Base-by-base conservation (phyloP, 2,113 vertebrate species). In the Antennarius striatus region DNA sequence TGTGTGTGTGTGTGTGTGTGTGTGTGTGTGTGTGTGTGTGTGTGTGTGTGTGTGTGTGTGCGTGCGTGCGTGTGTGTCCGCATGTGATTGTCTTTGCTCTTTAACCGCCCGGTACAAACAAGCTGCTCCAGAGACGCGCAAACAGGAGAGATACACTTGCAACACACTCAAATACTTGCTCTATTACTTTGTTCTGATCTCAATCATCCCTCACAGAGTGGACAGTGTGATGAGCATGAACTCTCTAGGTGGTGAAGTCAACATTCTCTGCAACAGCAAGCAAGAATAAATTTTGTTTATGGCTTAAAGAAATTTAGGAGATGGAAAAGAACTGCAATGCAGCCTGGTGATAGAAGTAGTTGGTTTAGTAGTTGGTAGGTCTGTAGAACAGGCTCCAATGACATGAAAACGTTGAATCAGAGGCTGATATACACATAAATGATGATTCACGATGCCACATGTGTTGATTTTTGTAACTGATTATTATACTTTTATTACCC, bases 51-150 rank as follows among this genome's bases (percentile, higher is more conserved):
- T 63, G 32, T 71, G 68, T 72, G 46, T 77, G 65, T 66, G 36
- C 74, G 71, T 68, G 17, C 70, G 70, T 46, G 32, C 49, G 14
- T 45, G 42, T 54, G 32, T 52, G 52, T 75, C 17, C 14, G 45
- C 46, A 57, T 75, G 68, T 64, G 28, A 70, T 74, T 82, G 76
- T 65, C 66, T 57, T 60, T 74, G 47, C 64, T 75, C 63, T 72
- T 85, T 72, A 32, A 64, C 79, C 22, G 22, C 42, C 83, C 75
- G 54, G 82, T 73, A 77, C 79, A 61, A 71, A 75, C 71, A 78
- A 77, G 69, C 70, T 81, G 75, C 83, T 82, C 57, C 51, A 59
- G 77, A 68, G 63, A 86, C 28, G 62, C 36, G 61, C 10, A 61
- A n/a, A 48, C 14, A 66, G 52, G 51, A 8, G n/a, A 73, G 15